phyloP scores from a whole-genome alignment of 35 echinoderm and acorn worm species.

The Stichopus chloronotus region DNA sequence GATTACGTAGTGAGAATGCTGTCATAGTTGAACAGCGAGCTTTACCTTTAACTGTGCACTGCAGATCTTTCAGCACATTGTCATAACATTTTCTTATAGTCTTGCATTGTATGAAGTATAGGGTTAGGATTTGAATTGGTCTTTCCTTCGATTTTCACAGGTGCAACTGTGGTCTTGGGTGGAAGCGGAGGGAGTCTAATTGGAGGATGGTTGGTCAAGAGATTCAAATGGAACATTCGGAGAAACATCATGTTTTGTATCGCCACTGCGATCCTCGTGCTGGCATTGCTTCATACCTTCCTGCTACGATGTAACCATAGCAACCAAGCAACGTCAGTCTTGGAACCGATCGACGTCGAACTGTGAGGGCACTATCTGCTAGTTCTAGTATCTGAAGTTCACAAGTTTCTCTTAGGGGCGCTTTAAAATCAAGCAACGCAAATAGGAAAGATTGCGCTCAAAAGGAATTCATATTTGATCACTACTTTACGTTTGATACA shows the following conservation, averaged over 20 bases:
- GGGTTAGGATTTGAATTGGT: too few relatives aligned
- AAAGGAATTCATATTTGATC: too few relatives aligned
- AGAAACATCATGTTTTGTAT: constrained; percentile 21
- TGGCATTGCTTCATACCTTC: not conserved
- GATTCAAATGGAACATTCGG: constrained; percentile 25
- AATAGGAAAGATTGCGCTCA: too few relatives aligned
- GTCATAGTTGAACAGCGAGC: too few relatives aligned
- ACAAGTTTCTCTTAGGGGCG: not conserved
- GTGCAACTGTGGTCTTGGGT: constrained; percentile 12
- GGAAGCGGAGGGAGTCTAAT: constrained; percentile 22
- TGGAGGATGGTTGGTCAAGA: constrained; percentile 63
- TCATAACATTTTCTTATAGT: too few relatives aligned
- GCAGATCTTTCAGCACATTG: too few relatives aligned
- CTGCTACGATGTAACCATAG: constrained; percentile 17
- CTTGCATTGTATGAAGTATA: too few relatives aligned
- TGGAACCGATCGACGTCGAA: not conserved
- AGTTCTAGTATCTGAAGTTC: not conserved
- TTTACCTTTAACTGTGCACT: too few relatives aligned
- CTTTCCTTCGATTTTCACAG: not conserved
- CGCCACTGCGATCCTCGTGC: not conserved
- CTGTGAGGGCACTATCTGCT: not conserved
- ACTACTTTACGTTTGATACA: too few relatives aligned
- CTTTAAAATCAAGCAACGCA: not conserved
- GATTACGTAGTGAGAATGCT: too few relatives aligned
- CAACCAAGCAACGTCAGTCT: not conserved